Conservation (phyloP, 2,888 invertebrate genomes). For the Plebejus anna region DNA sequence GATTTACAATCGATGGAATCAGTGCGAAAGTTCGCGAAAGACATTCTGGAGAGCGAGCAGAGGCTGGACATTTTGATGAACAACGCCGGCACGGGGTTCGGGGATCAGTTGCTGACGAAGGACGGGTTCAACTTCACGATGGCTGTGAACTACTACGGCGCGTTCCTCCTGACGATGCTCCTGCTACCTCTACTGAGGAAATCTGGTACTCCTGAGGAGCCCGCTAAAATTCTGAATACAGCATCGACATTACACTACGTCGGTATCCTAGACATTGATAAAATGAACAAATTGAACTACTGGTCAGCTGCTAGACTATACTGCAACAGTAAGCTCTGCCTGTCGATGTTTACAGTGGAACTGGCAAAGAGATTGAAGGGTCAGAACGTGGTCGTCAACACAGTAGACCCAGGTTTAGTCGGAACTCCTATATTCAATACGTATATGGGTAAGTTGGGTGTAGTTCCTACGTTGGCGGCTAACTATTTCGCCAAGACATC, state of each 20-base stretch:
- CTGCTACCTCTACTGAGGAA: slow-evolving; percentile 87
- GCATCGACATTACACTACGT: slow-evolving; percentile 85
- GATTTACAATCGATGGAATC: slow-evolving; percentile 86
- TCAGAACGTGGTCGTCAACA: slow-evolving; percentile 85
- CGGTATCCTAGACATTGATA: slow-evolving; percentile 82
- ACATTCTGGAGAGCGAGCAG: slow-evolving; percentile 45
- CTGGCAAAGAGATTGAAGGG: slow-evolving; percentile 81
- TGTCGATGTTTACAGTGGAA: slow-evolving; percentile 84
- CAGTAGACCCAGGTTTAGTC: slow-evolving; percentile 89
- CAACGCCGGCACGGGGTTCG: slow-evolving; percentile 89
- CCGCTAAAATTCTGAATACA: slow-evolving; percentile 86
- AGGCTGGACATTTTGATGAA: slow-evolving; percentile 90
- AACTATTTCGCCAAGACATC: slow-evolving; percentile 31
- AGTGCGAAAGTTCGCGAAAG: slow-evolving; percentile 37
- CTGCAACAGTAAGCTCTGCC: slow-evolving; percentile 83
- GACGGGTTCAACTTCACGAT: slow-evolving; percentile 92
- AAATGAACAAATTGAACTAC: slow-evolving; percentile 74
- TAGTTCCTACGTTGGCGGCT: slow-evolving; percentile 73
- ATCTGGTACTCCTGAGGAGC: slow-evolving; percentile 64
- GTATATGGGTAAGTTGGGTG: slow-evolving; percentile 58
- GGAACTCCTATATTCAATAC: slow-evolving; percentile 84
- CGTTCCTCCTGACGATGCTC: slow-evolving; percentile 92
- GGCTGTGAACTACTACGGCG: slow-evolving; percentile 95
- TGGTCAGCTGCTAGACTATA: slow-evolving; percentile 70
- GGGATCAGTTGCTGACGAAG: slow-evolving; percentile 77